Evolutionary conservation across 92 coral and sea anemone species (phyloP).

Genomic region (Epizoanthus illoricatus): DNA sequence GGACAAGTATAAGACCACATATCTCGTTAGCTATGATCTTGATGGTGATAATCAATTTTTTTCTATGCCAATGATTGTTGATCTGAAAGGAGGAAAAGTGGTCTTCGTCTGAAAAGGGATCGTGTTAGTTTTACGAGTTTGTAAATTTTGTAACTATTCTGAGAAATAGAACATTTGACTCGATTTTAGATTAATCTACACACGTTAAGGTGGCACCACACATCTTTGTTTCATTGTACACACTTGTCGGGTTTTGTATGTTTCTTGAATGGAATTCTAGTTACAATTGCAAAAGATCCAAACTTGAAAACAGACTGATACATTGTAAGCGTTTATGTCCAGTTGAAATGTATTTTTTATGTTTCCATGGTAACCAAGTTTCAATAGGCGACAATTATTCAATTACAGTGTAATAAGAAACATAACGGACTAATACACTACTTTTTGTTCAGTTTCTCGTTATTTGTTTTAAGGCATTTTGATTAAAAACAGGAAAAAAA

Average conservation of each 20-base stretch:
- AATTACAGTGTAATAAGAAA: too few relatives aligned
- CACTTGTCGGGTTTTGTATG: not conserved
- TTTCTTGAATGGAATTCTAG: not conserved
- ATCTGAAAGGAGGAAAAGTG: not conserved
- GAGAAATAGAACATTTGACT: not conserved
- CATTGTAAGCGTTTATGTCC: too few relatives aligned
- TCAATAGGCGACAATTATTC: too few relatives aligned
- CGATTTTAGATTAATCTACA: not conserved
- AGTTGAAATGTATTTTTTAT: too few relatives aligned
- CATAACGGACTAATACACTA: not conserved
- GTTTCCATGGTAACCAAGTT: too few relatives aligned
- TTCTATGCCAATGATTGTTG: slow-evolving; percentile 9
- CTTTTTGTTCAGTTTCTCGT: not conserved
- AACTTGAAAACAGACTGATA: too few relatives aligned
- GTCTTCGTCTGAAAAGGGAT: not conserved
- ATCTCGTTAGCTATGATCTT: slow-evolving; percentile 8
- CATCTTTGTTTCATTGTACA: not conserved
- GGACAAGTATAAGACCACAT: slow-evolving; percentile 15
- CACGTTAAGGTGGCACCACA: not conserved
- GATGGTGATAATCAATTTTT: slow-evolving; percentile 3
- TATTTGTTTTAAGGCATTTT: not conserved
- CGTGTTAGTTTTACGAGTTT: not conserved
- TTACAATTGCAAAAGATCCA: not conserved
- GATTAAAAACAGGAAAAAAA: not conserved
- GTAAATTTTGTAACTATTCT: not conserved